phyloP scores from a whole-genome alignment of 2,797 vertebrate genomes.

The Pterois miles region DNA sequence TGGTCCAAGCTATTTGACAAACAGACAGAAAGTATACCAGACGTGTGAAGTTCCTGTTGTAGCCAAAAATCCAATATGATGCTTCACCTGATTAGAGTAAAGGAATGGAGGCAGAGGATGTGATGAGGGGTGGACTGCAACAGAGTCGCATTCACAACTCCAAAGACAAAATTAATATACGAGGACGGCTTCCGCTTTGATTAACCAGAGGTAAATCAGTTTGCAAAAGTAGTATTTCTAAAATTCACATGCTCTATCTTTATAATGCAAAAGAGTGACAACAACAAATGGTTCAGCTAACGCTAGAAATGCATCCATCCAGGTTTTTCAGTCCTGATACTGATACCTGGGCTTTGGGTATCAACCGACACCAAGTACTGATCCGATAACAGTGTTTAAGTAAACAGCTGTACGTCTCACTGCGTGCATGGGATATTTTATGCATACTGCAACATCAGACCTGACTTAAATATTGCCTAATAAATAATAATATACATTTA shows the following conservation, averaged over 20 bases:
- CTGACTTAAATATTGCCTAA: no score
- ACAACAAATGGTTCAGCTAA: not conserved
- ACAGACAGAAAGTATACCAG: slow-evolving; percentile 26
- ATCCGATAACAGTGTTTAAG: no score
- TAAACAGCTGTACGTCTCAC: no score
- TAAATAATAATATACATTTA: no score
- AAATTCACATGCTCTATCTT: not conserved
- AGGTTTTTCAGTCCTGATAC: not conserved
- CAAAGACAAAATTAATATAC: slow-evolving; percentile 13
- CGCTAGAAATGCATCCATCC: not conserved
- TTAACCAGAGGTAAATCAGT: not conserved
- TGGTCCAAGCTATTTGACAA: slow-evolving; percentile 14
- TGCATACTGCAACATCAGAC: no score
- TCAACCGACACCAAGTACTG: no score
- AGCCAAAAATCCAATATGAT: slow-evolving; percentile 67
- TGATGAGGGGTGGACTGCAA: slow-evolving; percentile 15
- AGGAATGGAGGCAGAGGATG: slow-evolving; percentile 12
- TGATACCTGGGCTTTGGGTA: no score
- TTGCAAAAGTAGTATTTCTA: not conserved
- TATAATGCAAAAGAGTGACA: not conserved
- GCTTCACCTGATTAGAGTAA: slow-evolving; percentile 55
- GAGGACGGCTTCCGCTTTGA: not conserved
- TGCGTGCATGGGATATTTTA: no score
- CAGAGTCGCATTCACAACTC: not conserved
- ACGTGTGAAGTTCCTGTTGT: slow-evolving; percentile 37